Evolutionary conservation across 2,888 invertebrate genomes (phyloP).

Genomic region (Standfussiana lucernea): DNA sequence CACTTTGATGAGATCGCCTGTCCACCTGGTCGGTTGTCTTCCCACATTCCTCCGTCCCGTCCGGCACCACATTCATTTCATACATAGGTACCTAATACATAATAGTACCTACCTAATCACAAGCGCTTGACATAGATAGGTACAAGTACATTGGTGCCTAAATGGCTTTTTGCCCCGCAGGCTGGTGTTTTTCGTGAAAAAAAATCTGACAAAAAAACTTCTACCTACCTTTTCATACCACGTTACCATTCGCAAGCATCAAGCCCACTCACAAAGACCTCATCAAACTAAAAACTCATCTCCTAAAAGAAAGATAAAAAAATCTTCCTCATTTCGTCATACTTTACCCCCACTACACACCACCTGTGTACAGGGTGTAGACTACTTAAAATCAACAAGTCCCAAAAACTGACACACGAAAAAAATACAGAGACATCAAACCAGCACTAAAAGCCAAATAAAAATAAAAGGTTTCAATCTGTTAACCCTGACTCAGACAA

Average conservation of each 20-base stretch:
- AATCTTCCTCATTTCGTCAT: slow-evolving; percentile 9
- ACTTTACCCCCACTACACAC: slow-evolving; percentile 6
- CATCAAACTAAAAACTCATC: slow-evolving; percentile 1
- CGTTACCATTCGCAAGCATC: background rate
- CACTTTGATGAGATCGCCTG: no score
- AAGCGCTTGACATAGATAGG: background rate
- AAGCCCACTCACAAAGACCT: slow-evolving; percentile 9
- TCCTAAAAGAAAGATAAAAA: slow-evolving; percentile 24
- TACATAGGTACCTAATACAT: no score
- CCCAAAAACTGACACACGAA: slow-evolving; percentile 7
- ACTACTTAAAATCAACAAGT: slow-evolving; percentile 40
- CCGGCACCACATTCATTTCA: no score
- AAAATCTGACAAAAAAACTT: background rate
- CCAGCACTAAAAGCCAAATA: slow-evolving; percentile 19
- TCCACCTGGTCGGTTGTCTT: no score
- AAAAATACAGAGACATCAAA: background rate
- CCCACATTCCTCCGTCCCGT: no score
- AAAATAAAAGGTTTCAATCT: slow-evolving; percentile 40
- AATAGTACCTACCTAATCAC: background rate
- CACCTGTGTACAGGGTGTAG: slow-evolving; percentile 9
- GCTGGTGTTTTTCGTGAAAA: background rate
- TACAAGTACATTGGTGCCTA: background rate
- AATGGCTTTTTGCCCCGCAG: background rate
- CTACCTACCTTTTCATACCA: background rate
- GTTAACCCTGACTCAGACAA: slow-evolving; percentile 4